Percentiles rank a stretch among this genome's conserved stretches.
phyloP scores from a whole-genome alignment of 1,140 invertebrate genomes.

The Lepidurus apus region DNA sequence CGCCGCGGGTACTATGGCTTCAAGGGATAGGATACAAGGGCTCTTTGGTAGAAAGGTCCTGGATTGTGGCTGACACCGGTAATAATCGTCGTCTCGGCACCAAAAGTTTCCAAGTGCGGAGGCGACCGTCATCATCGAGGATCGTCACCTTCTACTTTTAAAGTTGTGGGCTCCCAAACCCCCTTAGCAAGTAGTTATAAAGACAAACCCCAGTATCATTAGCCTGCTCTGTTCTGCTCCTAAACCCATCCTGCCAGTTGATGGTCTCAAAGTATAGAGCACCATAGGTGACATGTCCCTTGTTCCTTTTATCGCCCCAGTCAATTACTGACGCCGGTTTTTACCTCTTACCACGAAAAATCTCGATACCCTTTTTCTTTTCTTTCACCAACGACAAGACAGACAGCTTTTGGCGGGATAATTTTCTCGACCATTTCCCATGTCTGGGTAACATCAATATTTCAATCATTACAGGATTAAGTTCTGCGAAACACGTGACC shows the following conservation, averaged over 20 bases:
- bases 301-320: conserved; percentile 13
- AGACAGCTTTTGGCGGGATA: no score
- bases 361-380: not conserved
- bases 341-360: not conserved
- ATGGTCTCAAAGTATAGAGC: conserved; percentile 10
- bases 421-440: no score
- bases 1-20: no score
- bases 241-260: not conserved
- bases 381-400: no score
- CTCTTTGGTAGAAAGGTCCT: not conserved
- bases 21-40: no score
- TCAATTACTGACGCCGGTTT: not conserved
- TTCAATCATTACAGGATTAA: no score
- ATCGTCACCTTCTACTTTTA: not conserved
- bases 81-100: not conserved
- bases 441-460: no score
- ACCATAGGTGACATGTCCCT: conserved; percentile 17
- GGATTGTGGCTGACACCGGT: conserved; percentile 1
- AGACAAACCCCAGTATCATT: not conserved
- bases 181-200: not conserved
- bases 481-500: no score
- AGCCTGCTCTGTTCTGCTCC: not conserved
- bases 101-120: not conserved
- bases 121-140: not conserved
- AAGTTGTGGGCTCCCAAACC: not conserved